A percentile compares a stretch with the other conserved stretches of the same genome.
These are phyloP conservation scores for Tetranychus cinnabarinus DNA, from an alignment of 1,140 invertebrate genomes.

Conservation along the genomic window DNA sequence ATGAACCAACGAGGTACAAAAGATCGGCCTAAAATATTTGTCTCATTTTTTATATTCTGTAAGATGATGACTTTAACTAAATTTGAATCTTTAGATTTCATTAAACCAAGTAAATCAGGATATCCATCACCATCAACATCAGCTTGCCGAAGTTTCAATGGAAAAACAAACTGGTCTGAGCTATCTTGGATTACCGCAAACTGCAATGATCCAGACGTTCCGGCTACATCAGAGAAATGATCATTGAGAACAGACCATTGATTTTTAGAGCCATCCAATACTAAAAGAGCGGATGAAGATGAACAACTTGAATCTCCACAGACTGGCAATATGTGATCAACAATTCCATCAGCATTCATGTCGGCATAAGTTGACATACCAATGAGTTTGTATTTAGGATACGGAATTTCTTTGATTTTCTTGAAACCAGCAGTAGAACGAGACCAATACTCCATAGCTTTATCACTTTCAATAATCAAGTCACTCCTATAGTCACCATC, in stretches of 20 bases:
- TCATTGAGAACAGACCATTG: background rate
- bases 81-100: slow-evolving; percentile 8
- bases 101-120: slow-evolving; percentile 49
- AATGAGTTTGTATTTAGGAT: slow-evolving; percentile 14
- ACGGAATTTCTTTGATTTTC: background rate
- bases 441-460: slow-evolving; percentile 14
- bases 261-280: background rate
- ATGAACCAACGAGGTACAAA: slow-evolving; percentile 32
- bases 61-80: slow-evolving; percentile 7
- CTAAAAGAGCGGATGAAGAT: background rate
- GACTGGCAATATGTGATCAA: slow-evolving; percentile 57
- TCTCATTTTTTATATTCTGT: slow-evolving; percentile 7
- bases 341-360: slow-evolving; percentile 41
- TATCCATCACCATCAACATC: slow-evolving; percentile 92
- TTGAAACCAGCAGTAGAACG: background rate
- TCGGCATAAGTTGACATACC: slow-evolving; percentile 68
- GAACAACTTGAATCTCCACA: slow-evolving; percentile 24
- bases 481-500: slow-evolving; percentile 39
- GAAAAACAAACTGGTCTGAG: slow-evolving; percentile 18
- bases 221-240: background rate
- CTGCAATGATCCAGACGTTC: background rate
- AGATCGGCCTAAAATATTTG: slow-evolving; percentile 26
- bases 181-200: background rate
- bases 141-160: slow-evolving; percentile 53
- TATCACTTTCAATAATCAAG: slow-evolving; percentile 47